Base-by-base conservation (phyloP, 2,797 vertebrate species). In the Etheostoma nigrum region DNA sequence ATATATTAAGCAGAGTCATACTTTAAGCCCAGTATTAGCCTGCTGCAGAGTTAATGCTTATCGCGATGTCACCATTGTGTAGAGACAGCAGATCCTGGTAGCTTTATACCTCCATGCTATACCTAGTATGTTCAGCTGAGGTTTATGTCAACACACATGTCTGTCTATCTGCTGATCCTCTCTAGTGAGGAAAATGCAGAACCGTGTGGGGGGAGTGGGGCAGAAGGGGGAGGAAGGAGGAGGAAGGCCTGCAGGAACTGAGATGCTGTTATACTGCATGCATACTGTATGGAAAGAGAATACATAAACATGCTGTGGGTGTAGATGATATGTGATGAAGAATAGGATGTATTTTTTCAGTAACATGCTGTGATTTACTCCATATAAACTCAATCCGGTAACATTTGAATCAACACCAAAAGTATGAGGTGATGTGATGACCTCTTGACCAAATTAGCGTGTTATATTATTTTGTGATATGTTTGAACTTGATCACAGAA, bases 21-120 rank as follows among this genome's bases (percentile, higher is more conserved):
- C 76, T 55, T 87, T 90, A 90, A 92, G 83, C 84, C 70, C 79
- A 55, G 82, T 63, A 78, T 89, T 87, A 82, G 83, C 65, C 85
- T 71, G 67, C 73, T 10, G 23, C 54, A 75, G 76, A 89, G 77
- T 70, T 81, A 70, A 80, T 62, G 83, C 88, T 82, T 79, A 83
- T 87, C 69, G 12, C 57, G 30, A 73, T 25, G 76, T 86, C 79
- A 62, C 82, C 74, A 78, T 92, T 92, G 89, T 92, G 81, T 47
- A 55, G 74, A 70, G 79, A 77, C 69, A 27, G 63, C 72, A 81
- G 86, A 89, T 90, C 86, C 82, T 21, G 66, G 65, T 79, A 72
- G 88, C 74, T 91, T 86, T 86, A 51, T 82, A 65, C 67, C 79
- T 84, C 60, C 67, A 44, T 79, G 83, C 74, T 85, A 58, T 64